A percentile compares a stretch with the other conserved stretches of the same genome.
phyloP scores from a whole-genome alignment of 2,888 invertebrate genomes.

The Aplocera efformata region DNA sequence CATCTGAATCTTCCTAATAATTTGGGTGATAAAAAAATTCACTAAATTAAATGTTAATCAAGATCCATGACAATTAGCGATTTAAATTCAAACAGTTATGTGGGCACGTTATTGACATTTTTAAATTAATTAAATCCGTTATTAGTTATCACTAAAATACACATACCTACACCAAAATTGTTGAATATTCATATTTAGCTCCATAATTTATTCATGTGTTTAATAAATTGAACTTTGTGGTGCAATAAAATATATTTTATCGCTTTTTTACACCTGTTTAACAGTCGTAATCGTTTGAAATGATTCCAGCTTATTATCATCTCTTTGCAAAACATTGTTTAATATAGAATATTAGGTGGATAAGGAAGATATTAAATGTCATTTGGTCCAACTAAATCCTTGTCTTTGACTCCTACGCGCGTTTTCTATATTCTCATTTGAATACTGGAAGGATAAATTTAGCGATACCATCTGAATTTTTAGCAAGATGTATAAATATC shows the following conservation, averaged over 20 bases:
- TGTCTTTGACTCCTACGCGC: conserved; percentile 15
- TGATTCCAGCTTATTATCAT: conserved; percentile 20
- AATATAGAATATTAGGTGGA: conserved; percentile 17
- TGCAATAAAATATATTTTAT: conserved; percentile 29
- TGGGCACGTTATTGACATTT: conserved; percentile 7
- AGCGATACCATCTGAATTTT: not conserved
- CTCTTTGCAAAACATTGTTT: conserved; percentile 21
- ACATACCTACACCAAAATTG: conserved; percentile 14
- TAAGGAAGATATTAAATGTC: conserved; percentile 17
- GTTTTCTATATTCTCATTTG: conserved; percentile 4
- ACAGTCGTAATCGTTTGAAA: conserved; percentile 26
- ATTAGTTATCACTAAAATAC: conserved; percentile 19
- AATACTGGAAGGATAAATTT: conserved; percentile 2
- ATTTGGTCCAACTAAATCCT: conserved; percentile 19
- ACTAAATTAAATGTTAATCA: conserved; percentile 9
- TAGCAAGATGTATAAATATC: too few species aligned
- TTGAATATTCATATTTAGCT: conserved; percentile 29
- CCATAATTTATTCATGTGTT: conserved; percentile 28
- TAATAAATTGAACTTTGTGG: conserved; percentile 25
- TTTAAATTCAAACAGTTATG: conserved; percentile 5
- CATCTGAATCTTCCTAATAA: too few species aligned
- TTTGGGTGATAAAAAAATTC: too few species aligned
- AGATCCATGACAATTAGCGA: conserved; percentile 14
- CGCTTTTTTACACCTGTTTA: conserved; percentile 31
- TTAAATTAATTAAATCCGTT: conserved; percentile 8